A percentile compares a stretch with the other conserved stretches of the same genome.
Evolutionary conservation across 2,797 vertebrate genomes (phyloP).

Genomic region (Bradypodion ventrale): DNA sequence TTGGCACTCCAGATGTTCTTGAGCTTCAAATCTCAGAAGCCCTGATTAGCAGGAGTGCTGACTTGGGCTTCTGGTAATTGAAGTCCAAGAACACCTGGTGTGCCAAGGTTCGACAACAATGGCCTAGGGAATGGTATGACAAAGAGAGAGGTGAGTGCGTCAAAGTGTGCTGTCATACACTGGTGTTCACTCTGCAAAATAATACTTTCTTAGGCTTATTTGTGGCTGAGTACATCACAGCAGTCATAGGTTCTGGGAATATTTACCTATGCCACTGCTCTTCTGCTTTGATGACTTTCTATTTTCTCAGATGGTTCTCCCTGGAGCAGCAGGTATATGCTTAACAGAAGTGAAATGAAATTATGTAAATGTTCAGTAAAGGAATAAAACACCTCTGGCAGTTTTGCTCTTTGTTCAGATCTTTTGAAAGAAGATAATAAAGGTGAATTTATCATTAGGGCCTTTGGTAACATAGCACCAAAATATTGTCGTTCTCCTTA

Average conservation of each 20-base stretch:
- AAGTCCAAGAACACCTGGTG: no score
- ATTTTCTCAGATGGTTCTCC: constrained; percentile 46
- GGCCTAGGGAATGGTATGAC: no score
- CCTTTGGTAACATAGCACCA: constrained; percentile 47
- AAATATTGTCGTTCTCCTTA: constrained; percentile 41
- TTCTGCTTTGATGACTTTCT: constrained; percentile 52
- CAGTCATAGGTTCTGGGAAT: constrained; percentile 59
- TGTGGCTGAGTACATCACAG: constrained; percentile 53
- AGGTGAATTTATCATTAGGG: constrained; percentile 51
- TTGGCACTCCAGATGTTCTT: no score
- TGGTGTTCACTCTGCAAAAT: background rate
- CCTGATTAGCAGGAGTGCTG: no score
- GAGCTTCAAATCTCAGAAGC: no score
- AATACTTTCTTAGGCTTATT: constrained; percentile 46
- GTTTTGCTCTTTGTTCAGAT: constrained; percentile 50
- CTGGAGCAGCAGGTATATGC: constrained; percentile 49
- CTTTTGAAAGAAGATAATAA: constrained; percentile 42
- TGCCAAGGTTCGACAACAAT: no score
- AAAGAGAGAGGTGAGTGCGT: background rate
- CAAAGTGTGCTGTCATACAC: no score
- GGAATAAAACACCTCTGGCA: constrained; percentile 60
- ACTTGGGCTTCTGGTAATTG: no score
- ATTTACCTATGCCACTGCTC: constrained; percentile 54
- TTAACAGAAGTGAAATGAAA: constrained; percentile 61
- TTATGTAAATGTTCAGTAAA: constrained; percentile 63